Base-by-base conservation (phyloP, 2,113 vertebrate species). In the Gasterosteus nipponicus region DNA sequence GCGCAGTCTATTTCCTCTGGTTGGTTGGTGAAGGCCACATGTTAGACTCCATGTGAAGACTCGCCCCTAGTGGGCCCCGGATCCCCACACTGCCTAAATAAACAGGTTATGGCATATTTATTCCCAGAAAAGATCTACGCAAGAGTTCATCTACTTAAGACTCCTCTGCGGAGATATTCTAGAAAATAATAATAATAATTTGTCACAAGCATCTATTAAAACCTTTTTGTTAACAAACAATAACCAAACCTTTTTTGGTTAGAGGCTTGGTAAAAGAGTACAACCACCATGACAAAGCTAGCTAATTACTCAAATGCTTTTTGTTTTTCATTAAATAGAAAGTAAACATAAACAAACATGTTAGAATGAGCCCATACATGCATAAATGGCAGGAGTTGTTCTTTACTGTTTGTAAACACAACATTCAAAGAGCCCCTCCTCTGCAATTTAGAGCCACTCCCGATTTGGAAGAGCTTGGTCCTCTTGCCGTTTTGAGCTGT, bases 1-100 rank as follows among this genome's bases (percentile, higher is more conserved):
- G 60, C 1, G 59, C 44, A 47, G 64, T 82, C 19, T 75, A 18
- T 84, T 77, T 77, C 69, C 19, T 76, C 51, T 44, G 71, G 44
- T 16, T 69, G 78, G 64, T 87, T 80, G 77, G 78, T 75, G 49
- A 44, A 56, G 73, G 44, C 58, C 73, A 29, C 56, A 38, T 38
- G 5, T 7, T 7, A 38, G 35, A 38, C 35, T 38, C 46, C 14
- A 15, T 68, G 18, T 7, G 41, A 38, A 56, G 51, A 38, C 53
- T 5, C 33, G 58, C 46, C 38, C 82, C 76, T 42, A 61, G 77
- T 2, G 81, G 46, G 56, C 16, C 22, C 35, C 63, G 46, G 35
- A 19, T 72, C 73, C 57, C 22, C 56, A 10, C 73, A 74, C 69
- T 51, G 47, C 65, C 71, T 61, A 29, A 38, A 65, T 7, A 38